Evolutionary conservation across 2,113 vertebrate genomes (phyloP), one percentile per base, ranked within the genome.

Genomic region (Verasper variegatus): DNA sequence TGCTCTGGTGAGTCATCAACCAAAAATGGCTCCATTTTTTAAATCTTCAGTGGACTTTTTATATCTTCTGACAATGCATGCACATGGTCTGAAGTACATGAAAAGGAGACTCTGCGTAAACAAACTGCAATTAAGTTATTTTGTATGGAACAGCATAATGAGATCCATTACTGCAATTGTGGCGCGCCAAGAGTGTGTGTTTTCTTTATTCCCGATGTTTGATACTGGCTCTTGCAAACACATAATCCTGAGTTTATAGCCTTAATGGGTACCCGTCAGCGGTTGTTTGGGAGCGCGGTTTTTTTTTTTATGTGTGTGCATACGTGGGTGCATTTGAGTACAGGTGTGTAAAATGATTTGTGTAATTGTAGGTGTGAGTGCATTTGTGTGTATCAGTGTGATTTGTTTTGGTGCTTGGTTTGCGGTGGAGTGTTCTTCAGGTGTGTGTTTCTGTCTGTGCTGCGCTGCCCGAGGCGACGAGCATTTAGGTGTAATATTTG

Each of bases 61-160:
- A 79, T 64, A 71, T 84, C 63, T 47, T 51, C 20, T 75, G 70
- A 85, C 68, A 81, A 35, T 61, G 3, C 3, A 4, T 54, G 40
- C 81, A 86, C 68, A 75, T 88, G 78, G 47, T 75, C 70, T 68
- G 45, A 8, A 74, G 85, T 84, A 51, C 27, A 76, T 77, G 10
- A 72, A 85, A 86, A 70, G 55, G 42, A 76, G 72, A 61, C 57
- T 64, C 56, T 31, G 76, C 59, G 76, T 74, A 82, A 91, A 80
- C 79, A 86, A 87, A 81, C 58, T 11, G 27, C 57, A 86, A 86
- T 85, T 75, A 86, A 58, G 64, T 83, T 62, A 76, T 90, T 86
- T 88, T 82, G 18, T 47, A 72, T 59, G 58, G 37, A 71, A 64
- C 65, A 27, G 62, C 56, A 58, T 84, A 90, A 88, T 88, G 69